Percentiles rank a stretch among this genome's conserved stretches.
These are phyloP conservation scores for Parnassius apollo DNA, from an alignment of 2,888 invertebrate genomes.

Conservation along the genomic window DNA sequence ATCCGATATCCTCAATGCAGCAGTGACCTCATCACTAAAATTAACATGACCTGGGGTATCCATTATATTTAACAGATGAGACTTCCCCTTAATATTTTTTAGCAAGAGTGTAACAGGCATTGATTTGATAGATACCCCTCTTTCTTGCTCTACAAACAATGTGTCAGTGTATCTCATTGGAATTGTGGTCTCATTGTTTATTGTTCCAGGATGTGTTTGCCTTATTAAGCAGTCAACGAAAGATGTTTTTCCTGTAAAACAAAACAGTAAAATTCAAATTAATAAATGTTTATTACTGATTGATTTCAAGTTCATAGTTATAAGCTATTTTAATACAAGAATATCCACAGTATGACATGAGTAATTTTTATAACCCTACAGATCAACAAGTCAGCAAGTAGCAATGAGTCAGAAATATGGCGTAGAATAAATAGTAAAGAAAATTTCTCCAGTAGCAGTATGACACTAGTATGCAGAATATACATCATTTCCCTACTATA, in stretches of 20 bases:
- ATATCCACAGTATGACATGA: too few species aligned
- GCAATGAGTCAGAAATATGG: too few species aligned
- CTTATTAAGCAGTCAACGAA: constrained; percentile 98
- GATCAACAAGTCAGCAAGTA: too few species aligned
- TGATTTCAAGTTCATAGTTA: too few species aligned
- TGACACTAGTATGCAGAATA: too few species aligned
- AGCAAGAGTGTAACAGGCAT: constrained; percentile 96
- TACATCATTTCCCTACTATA: too few species aligned
- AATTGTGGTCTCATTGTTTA: constrained; percentile 86
- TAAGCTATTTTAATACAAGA: too few species aligned
- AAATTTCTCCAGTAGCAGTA: too few species aligned
- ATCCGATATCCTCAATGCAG: constrained; percentile 93
- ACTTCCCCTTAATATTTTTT: constrained; percentile 96
- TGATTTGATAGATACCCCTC: constrained; percentile 98
- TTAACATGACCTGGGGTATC: constrained; percentile 99
- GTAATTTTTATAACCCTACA: too few species aligned
- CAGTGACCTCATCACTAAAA: constrained; percentile 99
- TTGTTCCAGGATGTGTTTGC: constrained; percentile 97
- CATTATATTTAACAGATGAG: constrained; percentile 97
- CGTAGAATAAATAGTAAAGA: too few species aligned
- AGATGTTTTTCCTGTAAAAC: constrained; percentile 88
- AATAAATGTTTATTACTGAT: too few species aligned
- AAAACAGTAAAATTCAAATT: too few species aligned
- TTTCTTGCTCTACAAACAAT: constrained; percentile 97
- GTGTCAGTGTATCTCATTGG: constrained; percentile 96